phyloP scores from a whole-genome alignment of 2,797 vertebrate genomes.

The Meda fulgida region DNA sequence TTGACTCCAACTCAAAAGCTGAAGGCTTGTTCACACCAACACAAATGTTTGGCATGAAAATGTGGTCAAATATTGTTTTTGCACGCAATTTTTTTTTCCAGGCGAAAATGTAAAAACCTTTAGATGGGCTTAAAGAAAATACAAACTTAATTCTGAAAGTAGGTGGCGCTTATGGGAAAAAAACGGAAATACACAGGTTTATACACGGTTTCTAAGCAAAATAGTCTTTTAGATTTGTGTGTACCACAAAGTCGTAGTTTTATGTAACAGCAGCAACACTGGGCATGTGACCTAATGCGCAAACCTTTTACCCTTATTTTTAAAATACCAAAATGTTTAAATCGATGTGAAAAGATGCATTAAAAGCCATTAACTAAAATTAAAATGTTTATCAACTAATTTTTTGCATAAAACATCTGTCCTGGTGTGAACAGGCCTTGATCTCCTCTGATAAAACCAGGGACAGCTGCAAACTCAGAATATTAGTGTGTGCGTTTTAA shows the following conservation, averaged over 20 bases:
- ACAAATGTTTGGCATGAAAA: background rate
- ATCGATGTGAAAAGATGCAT: background rate
- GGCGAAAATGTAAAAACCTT: background rate
- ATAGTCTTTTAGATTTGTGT: background rate
- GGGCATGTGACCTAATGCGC: background rate
- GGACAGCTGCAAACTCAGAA: background rate
- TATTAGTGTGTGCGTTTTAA: background rate
- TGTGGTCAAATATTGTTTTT: background rate
- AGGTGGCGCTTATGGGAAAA: background rate
- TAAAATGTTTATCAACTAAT: background rate
- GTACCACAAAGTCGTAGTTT: background rate
- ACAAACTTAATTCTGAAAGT: background rate
- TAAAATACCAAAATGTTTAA: background rate
- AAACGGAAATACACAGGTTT: background rate
- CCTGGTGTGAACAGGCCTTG: background rate
- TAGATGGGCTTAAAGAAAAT: background rate
- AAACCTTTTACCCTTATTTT: background rate
- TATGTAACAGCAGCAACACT: background rate
- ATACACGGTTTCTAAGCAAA: background rate
- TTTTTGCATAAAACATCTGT: background rate
- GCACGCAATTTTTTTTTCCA: background rate
- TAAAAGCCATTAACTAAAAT: background rate
- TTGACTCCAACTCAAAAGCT: slow-evolving; percentile 2
- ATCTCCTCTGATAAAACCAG: background rate
- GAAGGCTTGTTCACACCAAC: slow-evolving; percentile 4